Conservation (phyloP, 2,113 vertebrate genomes). For the Antigone vipio region DNA sequence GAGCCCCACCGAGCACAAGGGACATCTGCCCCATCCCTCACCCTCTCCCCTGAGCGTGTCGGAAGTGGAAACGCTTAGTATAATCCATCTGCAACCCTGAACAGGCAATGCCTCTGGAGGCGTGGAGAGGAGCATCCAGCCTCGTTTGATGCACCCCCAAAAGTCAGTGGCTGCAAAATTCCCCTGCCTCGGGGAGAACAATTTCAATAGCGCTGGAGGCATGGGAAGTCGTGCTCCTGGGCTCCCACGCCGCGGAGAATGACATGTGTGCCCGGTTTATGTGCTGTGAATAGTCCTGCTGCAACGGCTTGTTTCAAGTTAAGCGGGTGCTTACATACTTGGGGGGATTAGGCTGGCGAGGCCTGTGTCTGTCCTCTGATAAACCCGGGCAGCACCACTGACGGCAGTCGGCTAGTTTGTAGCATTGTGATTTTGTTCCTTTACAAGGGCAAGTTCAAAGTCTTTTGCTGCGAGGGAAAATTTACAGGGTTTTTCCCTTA, state of each 20-base stretch:
- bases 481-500: background rate
- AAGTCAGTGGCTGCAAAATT: background rate
- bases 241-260: fast-evolving
- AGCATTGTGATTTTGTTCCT: background rate
- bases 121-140: background rate
- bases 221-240: fast-evolving
- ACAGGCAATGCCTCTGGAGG: fast-evolving
- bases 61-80: background rate
- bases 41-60: background rate
- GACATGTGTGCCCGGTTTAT: fast-evolving
- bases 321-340: background rate
- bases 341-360: background rate
- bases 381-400: background rate
- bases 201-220: background rate
- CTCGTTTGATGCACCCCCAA: background rate
- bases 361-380: background rate
- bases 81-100: background rate
- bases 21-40: background rate
- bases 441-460: background rate
- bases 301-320: background rate
- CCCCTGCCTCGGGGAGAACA: background rate
- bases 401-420: fast-evolving
- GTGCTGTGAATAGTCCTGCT: background rate
- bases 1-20: fast-evolving
- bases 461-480: background rate